Base-by-base conservation (phyloP, 2,113 vertebrate species). In the Lagenorhynchus albirostris region DNA sequence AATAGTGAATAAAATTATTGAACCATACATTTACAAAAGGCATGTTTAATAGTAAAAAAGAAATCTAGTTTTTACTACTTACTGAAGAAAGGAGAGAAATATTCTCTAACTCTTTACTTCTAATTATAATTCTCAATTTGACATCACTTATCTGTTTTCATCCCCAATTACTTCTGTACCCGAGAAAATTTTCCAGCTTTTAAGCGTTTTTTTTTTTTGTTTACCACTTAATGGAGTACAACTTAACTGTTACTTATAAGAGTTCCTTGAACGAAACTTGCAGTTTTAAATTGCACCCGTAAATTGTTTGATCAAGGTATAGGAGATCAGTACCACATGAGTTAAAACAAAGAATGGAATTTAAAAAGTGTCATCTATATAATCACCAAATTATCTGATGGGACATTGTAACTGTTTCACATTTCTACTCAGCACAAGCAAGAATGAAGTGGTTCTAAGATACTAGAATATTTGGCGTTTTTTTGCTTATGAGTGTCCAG, bases 1-100 rank as follows among this genome's bases (percentile, higher is more conserved):
- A 31, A 29, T 5, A 88, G 36, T 44, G 53, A 88, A 88, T 82
- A 29, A 82, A 55, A 68, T 70, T n/a, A 63, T 47, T 82, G 65
- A 62, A 47, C 41, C 21, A 74, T 50, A 26, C 50, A 5, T 68
- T 94, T 91, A 41, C 2, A 65, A 31, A 25, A 83, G 41, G 90
- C 38, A 84, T 36, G 26, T 93, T 44, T 89, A 95, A 10, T 89
- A 94, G 41, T 86, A 65, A 84, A 76, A 89, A 58, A 50, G 86
- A 89, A 81, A 33, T 41, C 15, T 6, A 41, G 77, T 96, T 97
- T 93, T 92, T 38, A 94, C 71, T 97, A 77, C 93, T 96, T 88
- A 97, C 38, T 94, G 21, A 68, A 79, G 8, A 76, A 74, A 55
- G 65, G 41, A 33, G 65, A 67, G 6, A 73, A 50, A 80, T 31